These are phyloP conservation scores for Eristalis intricaria DNA, from an alignment of 2,888 invertebrate genomes.

Conservation along the genomic window DNA sequence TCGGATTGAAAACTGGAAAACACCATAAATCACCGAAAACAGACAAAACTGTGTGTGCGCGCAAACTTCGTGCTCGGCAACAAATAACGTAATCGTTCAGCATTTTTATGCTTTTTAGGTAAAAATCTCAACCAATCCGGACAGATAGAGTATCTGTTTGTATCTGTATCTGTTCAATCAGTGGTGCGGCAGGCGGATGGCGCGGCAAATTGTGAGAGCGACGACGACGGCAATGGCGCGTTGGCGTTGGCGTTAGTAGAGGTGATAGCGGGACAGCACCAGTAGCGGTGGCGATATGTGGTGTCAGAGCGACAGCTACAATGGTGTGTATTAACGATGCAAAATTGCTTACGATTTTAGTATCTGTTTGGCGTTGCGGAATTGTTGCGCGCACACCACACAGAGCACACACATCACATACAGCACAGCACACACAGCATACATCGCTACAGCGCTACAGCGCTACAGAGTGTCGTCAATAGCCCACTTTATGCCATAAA, in stretches of 20 bases:
- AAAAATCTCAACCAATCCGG: constrained; percentile 61
- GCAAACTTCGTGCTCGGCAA: constrained; percentile 57
- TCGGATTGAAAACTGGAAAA: constrained; percentile 46
- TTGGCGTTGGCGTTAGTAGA: not conserved
- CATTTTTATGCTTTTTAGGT: constrained; percentile 61
- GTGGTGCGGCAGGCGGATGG: not conserved
- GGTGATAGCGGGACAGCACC: not conserved
- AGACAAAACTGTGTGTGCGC: constrained; percentile 34
- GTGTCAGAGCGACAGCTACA: constrained; percentile 1
- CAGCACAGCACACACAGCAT: not conserved
- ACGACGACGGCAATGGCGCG: not conserved
- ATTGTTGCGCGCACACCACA: constrained; percentile 53
- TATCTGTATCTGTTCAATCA: not conserved
- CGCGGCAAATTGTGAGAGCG: not conserved
- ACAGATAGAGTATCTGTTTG: constrained; percentile 1
- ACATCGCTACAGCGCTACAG: not conserved
- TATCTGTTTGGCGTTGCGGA: constrained; percentile 44
- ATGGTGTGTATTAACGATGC: constrained; percentile 34
- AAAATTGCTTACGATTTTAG: constrained; percentile 58
- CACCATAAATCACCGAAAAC: constrained; percentile 66
- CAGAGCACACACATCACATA: no score
- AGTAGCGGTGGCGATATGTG: not conserved
- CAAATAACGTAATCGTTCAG: constrained; percentile 59
- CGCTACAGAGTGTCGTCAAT: constrained; percentile 58
- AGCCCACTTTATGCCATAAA: constrained; percentile 69